These are phyloP conservation scores for Hyperoplus immaculatus DNA, from an alignment of 2,797 vertebrate species.

Conservation along the genomic window DNA sequence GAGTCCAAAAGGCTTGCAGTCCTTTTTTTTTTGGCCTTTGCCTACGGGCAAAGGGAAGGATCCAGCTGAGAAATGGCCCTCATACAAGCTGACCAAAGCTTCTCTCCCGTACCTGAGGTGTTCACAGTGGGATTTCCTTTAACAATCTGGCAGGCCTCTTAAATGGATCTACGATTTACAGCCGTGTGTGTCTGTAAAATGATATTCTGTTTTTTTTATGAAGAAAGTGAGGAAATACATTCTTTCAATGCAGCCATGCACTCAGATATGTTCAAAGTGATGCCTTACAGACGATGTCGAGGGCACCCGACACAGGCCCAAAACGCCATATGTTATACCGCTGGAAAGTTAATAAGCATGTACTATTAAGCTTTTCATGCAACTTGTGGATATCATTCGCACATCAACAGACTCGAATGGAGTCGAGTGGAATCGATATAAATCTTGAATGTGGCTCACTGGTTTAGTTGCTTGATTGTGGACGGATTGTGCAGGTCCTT, in stretches of 20 bases:
- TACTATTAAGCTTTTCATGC: constrained; percentile 54
- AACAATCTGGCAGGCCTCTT: constrained; percentile 59
- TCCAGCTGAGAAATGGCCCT: constrained; percentile 57
- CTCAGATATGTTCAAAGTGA: constrained; percentile 46
- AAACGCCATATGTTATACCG: constrained; percentile 31
- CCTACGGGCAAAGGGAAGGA: constrained; percentile 28
- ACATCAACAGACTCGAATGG: constrained; percentile 5
- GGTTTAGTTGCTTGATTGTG: constrained; percentile 55
- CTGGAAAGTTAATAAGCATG: constrained; percentile 54
- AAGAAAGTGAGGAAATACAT: constrained; percentile 51
- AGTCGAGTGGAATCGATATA: constrained; percentile 38
- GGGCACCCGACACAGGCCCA: constrained; percentile 36
- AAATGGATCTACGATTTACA: constrained; percentile 62
- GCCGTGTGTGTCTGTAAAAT: constrained; percentile 29
- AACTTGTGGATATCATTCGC: constrained; percentile 47
- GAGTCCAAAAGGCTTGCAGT: constrained; percentile 30
- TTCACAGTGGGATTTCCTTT: constrained; percentile 56
- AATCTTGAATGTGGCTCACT: constrained; percentile 46
- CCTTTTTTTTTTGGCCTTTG: constrained; percentile 56
- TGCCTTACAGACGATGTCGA: constrained; percentile 38
- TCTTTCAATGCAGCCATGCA: constrained; percentile 43
- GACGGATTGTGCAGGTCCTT: constrained; percentile 62
- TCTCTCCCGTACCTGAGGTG: constrained; percentile 36
- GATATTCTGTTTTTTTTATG: constrained; percentile 45
- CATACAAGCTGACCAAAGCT: constrained; percentile 47